A percentile compares a stretch with the other conserved stretches of the same genome.
These are phyloP conservation scores for Noturus placidus DNA, from an alignment of 2,113 vertebrate species.

Conservation along the genomic window DNA sequence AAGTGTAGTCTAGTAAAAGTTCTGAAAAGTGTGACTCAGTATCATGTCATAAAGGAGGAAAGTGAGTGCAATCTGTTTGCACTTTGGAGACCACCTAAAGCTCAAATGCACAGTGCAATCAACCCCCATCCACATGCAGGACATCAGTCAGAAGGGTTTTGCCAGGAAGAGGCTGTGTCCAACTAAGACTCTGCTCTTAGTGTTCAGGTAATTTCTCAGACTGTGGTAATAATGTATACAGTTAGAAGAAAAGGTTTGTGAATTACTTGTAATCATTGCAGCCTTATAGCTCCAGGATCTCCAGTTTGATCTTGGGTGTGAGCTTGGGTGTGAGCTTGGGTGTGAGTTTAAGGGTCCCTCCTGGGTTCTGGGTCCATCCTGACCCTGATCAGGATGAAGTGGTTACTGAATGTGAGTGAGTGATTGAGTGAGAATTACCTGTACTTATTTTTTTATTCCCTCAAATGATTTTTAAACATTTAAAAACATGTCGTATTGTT, in stretches of 20 bases:
- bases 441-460: neutral
- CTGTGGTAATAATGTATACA: neutral
- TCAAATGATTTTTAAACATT: neutral
- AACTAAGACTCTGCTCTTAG: neutral
- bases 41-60: slow-evolving; percentile 55
- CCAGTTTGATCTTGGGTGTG: no score
- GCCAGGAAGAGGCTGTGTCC: neutral
- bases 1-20: neutral
- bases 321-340: no score
- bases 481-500: neutral
- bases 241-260: neutral
- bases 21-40: slow-evolving; percentile 54
- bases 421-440: neutral
- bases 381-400: neutral
- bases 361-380: neutral
- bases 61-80: slow-evolving; percentile 62
- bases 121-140: slow-evolving; percentile 51
- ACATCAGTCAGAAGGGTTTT: slow-evolving; percentile 40
- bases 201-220: neutral
- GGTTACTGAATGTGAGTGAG: neutral
- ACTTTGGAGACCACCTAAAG: slow-evolving; percentile 57
- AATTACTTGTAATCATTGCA: neutral
- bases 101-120: slow-evolving; percentile 52
- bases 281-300: neutral
- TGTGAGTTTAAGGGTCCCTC: no score